Evolutionary conservation across 2,113 vertebrate genomes (phyloP), one percentile per base, ranked within the genome.

Genomic region (Solea senegalensis): DNA sequence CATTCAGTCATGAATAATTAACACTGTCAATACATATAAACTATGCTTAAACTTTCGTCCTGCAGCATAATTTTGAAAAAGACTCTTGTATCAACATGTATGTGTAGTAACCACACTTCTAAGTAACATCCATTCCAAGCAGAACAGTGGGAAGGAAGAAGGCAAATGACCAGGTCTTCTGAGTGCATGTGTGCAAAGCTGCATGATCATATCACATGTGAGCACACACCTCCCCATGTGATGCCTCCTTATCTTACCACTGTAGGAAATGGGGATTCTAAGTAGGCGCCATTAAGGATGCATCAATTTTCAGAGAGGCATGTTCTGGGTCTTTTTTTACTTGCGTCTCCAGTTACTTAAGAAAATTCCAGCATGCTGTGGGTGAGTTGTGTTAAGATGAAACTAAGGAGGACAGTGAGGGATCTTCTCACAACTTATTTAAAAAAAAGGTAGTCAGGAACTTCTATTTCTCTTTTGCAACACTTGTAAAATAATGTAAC

Each of bases 221-320:
- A 55, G 15, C 9, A 69, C 68, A 48, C 76, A 79, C 44, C 34
- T 41, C 58, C 63, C 64, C 78, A 86, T 88, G 86, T 89, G 88
- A 91, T 84, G 87, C 80, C 78, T 81, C 73, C 54, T 81, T 64
- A 59, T 84, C 80, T 68, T 61, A 54, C 60, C 60, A 44, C 70
- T 26, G 59, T 15, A 72, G 52, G 65, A 72, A 69, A 56, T 34
- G 21, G 59, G 11, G 67, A 71, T 8, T 56, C 64, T 67, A 45
- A 55, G 60, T 60, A 71, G 52, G 11, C 72, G 28, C 4, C 8
- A 39, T 27, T 41, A 27, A 21, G 8, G n/a, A 9, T 34, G 44
- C 43, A 51, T 45, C 9, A 40, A 39, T 66, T 45, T 52, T 41
- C 7, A 57, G 49, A 65, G 50, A 53, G 74, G 13, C 15, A 8